Evolutionary conservation across 1,140 invertebrate species (phyloP).

Genomic region (Streblospio benedicti): DNA sequence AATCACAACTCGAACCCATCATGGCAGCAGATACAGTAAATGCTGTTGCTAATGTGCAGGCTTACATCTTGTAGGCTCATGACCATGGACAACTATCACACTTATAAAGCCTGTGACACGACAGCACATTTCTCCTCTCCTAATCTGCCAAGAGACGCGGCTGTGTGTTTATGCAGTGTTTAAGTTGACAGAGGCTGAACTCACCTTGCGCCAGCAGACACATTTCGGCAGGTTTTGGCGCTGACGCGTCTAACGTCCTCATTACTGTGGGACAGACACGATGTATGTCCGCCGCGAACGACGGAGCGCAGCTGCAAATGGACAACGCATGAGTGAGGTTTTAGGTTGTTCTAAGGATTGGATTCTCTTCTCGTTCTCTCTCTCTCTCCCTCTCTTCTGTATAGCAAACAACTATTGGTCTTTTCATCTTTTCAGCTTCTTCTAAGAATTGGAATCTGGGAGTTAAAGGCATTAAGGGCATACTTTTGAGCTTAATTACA

Average conservation of each 20-base stretch:
- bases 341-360: background rate
- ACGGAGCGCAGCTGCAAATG: constrained; percentile 34
- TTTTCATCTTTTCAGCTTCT: background rate
- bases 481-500: background rate
- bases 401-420: background rate
- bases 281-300: constrained; percentile 66
- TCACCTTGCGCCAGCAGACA: constrained; percentile 52
- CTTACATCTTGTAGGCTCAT: no score
- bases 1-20: no score
- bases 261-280: constrained; percentile 66
- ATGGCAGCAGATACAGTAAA: no score
- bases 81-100: no score
- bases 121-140: no score
- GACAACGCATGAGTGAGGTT: background rate
- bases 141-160: no score
- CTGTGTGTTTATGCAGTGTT: no score
- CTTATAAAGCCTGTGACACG: no score
- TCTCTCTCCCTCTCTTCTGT: background rate
- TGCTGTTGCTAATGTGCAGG: no score
- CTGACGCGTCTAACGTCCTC: constrained; percentile 66
- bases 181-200: no score
- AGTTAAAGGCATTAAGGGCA: background rate
- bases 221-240: constrained; percentile 77
- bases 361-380: background rate
- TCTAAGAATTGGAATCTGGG: no score